Base-by-base conservation (phyloP, 2,888 invertebrate species). In the Folsomia manolachei region DNA sequence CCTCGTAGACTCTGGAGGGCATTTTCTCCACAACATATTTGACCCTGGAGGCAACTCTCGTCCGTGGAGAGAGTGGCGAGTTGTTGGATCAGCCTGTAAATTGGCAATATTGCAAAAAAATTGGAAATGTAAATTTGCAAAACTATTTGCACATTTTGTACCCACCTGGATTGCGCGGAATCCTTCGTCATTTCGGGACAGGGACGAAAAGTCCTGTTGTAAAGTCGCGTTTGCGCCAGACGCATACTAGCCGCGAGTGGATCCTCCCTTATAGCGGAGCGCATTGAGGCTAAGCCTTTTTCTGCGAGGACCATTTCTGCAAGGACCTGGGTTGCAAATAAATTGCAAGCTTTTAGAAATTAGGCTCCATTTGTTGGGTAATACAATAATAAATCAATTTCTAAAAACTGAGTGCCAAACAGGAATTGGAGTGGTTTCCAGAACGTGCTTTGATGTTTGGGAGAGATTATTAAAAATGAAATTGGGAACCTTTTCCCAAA, bases 121-220 rank as follows among this genome's bases (percentile, higher is more conserved):
- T 39, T 4, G 39, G 39, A n/a, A n/a, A n/a, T n/a, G n/a, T n/a
- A n/a, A n/a, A n/a, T n/a, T n/a, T n/a, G n/a, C n/a, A n/a, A n/a
- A n/a, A n/a, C n/a, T n/a, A 39, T 9, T 39, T 39, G 39, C 39
- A 14, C 39, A 39, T 39, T 39, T 39, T 14, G 39, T 39, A 14
- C 39, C 39, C 84, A 89, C 88, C 88, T 90, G 81, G 89, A 87
- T 84, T 95, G 94, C 18, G 92, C 89, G 63, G 87, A 87, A 83
- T 95, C 95, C 69, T 93, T 87, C 75, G 94, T 94, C 82, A 89
- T 90, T 83, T 95, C 95, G 1, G 92, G 91, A 73, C 92, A 89
- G 1, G 91, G 92, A 56, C 95, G 87, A 83, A 86, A 87, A 63
- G 89, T 87, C 75, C 95, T 87, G 82, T 91, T 91, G 82, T 93